These are phyloP conservation scores for Epizoanthus rinbou DNA, from an alignment of 92 coral and sea anemone species.

Conservation along the genomic window DNA sequence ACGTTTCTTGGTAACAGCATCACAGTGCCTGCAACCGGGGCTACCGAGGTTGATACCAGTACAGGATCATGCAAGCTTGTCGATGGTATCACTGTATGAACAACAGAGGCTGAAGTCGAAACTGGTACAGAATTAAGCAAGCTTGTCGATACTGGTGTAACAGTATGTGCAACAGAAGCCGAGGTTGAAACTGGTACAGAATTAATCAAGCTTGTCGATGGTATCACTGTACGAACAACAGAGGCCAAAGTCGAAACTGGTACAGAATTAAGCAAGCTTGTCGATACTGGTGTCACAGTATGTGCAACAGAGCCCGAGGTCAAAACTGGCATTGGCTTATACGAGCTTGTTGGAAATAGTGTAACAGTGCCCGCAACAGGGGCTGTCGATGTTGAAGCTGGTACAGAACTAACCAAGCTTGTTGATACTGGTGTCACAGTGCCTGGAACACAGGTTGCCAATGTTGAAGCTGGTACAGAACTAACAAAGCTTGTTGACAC, in stretches of 20 bases:
- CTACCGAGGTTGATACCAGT: background rate
- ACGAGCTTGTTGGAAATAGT: too few species aligned
- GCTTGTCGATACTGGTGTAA: background rate
- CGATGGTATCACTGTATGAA: too few species aligned
- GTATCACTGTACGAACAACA: background rate
- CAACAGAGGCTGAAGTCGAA: background rate
- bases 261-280: background rate
- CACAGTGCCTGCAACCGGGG: background rate
- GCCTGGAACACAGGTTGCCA: background rate
- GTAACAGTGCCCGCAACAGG: too few species aligned
- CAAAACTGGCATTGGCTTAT: too few species aligned
- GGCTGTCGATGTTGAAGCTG: too few species aligned
- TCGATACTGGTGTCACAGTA: background rate
- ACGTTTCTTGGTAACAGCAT: background rate
- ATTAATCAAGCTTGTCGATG: background rate
- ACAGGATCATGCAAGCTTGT: background rate
- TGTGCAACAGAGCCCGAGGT: background rate
- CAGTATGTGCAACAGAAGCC: background rate
- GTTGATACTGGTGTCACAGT: background rate
- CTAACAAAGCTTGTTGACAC: background rate
- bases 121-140: background rate
- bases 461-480: background rate
- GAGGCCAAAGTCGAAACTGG: background rate
- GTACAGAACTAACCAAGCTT: too few species aligned
- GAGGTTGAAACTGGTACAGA: background rate